Base-by-base conservation (phyloP, 2,113 vertebrate genomes). In the Phasianus colchicus region DNA sequence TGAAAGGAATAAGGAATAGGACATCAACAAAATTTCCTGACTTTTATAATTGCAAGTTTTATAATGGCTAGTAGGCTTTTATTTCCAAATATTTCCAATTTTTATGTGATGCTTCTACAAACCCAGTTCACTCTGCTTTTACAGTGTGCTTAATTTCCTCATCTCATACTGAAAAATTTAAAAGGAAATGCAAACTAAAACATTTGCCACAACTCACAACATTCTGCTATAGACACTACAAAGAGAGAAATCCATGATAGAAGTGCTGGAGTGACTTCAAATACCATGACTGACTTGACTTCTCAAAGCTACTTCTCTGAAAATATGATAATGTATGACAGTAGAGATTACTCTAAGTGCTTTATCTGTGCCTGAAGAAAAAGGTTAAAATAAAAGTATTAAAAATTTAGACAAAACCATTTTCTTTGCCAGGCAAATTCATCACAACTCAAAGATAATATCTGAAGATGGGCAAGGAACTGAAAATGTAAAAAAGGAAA, bases 391-490 rank as follows among this genome's bases (percentile, higher is more conserved):
- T 55, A 85, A 77, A 50, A 25, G 3, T 32, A 87, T 50, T 76
- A 80, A 93, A 90, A 85, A 83, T 89, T 88, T 58, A 91, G 64
- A 77, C 66, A 58, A 83, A 91, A 63, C 24, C 69, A 38, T 93
- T 89, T 89, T 70, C 19, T 87, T 89, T 92, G 45, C n/a, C 54
- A 80, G 43, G 19, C 21, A 82, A 80, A 93, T 83, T 83, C 36
- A 76, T 93, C 60, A 66, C 9, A 80, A 66, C 19, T 85, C n/a
- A 77, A 47, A 91, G 89, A 80, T 83, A 76, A 40, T 25, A 2
- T 47, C 63, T 74, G 47, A 82, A 70, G 54, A 87, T 36, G 34
- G 16, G 19, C 6, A 89, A 86, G 22, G 64, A 95, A 91, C 13
- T 63, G 12, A 14, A 88, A 88, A 63, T 29, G 17, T 40, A 27